Evolutionary conservation across 2,797 vertebrate genomes (phyloP).

Genomic region (Bovichtus diacanthus): DNA sequence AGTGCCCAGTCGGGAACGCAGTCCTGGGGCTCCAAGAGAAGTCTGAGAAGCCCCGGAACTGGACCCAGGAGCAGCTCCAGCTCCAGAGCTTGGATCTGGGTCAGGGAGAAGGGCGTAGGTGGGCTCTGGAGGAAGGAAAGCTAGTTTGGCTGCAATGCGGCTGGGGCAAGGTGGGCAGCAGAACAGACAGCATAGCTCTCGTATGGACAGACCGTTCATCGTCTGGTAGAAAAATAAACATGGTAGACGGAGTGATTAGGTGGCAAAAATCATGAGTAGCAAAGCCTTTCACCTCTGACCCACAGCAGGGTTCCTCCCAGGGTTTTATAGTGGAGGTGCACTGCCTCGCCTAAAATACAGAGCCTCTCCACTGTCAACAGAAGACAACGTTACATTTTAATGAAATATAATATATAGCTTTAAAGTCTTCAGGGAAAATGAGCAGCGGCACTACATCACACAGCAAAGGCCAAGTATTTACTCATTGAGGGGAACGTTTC

Average conservation of each 20-base stretch:
- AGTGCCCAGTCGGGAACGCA: conserved; percentile 79
- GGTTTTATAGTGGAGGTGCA: neutral
- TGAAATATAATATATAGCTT: neutral
- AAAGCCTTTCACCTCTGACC: conserved; percentile 15
- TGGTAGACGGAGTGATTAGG: conserved; percentile 13
- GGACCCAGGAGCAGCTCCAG: conserved; percentile 64
- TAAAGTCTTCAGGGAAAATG: neutral
- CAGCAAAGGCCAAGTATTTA: neutral
- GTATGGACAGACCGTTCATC: conserved; percentile 97
- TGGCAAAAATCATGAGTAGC: neutral
- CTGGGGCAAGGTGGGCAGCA: conserved; percentile 96
- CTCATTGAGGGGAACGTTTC: conserved; percentile 6
- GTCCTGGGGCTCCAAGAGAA: conserved; percentile 77
- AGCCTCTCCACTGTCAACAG: neutral
- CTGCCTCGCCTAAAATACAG: neutral
- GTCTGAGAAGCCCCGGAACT: conserved; percentile 57
- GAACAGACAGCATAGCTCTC: conserved; percentile 97
- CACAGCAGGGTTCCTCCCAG: neutral
- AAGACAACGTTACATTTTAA: neutral
- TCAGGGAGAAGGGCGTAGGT: conserved; percentile 92
- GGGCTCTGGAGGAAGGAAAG: conserved; percentile 96
- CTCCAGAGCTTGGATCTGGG: conserved; percentile 77
- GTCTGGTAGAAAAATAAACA: conserved; percentile 71
- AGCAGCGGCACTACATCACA: neutral
- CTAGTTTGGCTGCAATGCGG: conserved; percentile 96